phyloP scores from a whole-genome alignment of 2,888 invertebrate species.

The Acleris cristana region DNA sequence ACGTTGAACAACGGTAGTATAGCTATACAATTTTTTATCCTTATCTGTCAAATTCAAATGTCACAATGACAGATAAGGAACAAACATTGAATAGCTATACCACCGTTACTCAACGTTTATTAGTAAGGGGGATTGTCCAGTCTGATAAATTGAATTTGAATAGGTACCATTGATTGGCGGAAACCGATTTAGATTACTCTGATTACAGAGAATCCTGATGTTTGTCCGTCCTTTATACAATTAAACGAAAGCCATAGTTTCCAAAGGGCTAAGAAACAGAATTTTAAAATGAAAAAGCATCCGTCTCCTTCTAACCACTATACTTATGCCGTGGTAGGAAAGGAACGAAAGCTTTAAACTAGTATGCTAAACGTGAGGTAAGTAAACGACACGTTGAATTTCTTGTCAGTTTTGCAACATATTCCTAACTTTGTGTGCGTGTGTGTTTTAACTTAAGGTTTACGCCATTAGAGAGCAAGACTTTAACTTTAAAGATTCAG shows the following conservation, averaged over 20 bases:
- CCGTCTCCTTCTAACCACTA: too few relatives aligned
- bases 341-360: too few relatives aligned
- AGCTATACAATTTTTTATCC: too few relatives aligned
- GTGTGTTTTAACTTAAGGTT: conserved; percentile 20
- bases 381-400: not conserved
- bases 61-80: too few relatives aligned
- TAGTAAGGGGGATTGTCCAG: too few relatives aligned
- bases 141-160: too few relatives aligned
- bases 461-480: conserved; percentile 24
- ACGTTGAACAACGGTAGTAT: too few relatives aligned
- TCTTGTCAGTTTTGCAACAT: not conserved
- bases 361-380: not conserved
- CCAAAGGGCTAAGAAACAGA: not conserved
- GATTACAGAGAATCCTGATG: conserved; percentile 8
- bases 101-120: too few relatives aligned
- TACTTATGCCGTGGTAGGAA: too few relatives aligned
- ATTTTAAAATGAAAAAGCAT: too few relatives aligned
- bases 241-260: conserved; percentile 2
- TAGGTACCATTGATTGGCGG: not conserved
- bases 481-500: conserved; percentile 1
- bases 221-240: conserved; percentile 18
- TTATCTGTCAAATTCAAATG: too few relatives aligned
- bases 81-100: too few relatives aligned
- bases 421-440: conserved; percentile 9
- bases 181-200: conserved; percentile 4